phyloP scores from a whole-genome alignment of 2,888 invertebrate species.

The Cheilosia urbana region DNA sequence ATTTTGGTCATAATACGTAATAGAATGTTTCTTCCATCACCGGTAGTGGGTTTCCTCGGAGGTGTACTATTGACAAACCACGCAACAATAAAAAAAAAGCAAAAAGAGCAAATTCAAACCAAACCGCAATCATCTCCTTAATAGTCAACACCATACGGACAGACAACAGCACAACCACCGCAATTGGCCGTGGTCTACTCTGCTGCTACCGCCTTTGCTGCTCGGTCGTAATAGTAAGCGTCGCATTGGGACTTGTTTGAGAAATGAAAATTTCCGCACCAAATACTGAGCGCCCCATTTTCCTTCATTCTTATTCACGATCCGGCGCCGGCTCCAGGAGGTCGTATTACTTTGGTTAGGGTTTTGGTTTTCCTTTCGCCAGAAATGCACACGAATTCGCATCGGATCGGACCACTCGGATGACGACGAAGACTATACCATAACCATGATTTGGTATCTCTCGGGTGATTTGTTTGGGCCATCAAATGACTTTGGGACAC shows the following conservation, averaged over 20 bases:
- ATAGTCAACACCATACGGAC: conserved; percentile 43
- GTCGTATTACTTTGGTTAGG: conserved; percentile 36
- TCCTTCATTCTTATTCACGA: conserved; percentile 15
- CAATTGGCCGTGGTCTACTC: conserved; percentile 1
- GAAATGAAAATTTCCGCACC: conserved; percentile 31
- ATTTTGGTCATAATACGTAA: conserved; percentile 40
- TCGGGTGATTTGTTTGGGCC: conserved; percentile 60
- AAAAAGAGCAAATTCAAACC: conserved; percentile 3
- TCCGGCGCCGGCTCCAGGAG: conserved; percentile 31
- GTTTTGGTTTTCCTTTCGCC: conserved; percentile 35
- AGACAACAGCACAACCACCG: conserved; percentile 14
- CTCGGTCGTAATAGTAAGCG: no score
- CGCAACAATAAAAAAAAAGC: neutral
- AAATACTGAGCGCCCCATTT: neutral
- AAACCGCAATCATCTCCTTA: conserved; percentile 59
- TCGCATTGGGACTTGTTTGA: conserved; percentile 26
- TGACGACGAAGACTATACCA: conserved; percentile 1
- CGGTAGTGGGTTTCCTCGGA: neutral
- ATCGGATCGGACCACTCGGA: conserved; percentile 15
- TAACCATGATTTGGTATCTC: conserved; percentile 19
- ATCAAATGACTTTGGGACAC: conserved; percentile 43
- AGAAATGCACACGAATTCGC: neutral
- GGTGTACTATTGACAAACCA: conserved; percentile 32
- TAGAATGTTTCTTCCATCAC: conserved; percentile 39
- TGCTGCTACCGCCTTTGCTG: conserved; percentile 10